These are phyloP conservation scores for Lasioglossum villosulum DNA, from an alignment of 2,888 invertebrate species.

Conservation along the genomic window DNA sequence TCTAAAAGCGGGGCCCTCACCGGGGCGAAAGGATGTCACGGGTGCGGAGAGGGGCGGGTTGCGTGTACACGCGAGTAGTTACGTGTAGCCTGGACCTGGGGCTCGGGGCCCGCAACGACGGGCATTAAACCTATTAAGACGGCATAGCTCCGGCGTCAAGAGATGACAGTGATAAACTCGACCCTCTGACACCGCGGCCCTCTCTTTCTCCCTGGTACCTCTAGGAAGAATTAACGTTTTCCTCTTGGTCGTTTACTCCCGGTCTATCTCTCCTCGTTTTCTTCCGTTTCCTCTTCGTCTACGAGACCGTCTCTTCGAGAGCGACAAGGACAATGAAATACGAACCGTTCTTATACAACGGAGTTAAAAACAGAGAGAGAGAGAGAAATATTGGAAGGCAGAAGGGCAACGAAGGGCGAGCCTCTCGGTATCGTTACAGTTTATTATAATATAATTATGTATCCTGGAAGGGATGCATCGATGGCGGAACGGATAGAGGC, in stretches of 20 bases:
- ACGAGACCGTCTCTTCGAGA: neutral
- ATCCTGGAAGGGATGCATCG: conserved; percentile 80
- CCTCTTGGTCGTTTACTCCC: conserved; percentile 32
- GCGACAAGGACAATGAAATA: neutral
- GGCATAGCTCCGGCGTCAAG: conserved; percentile 73
- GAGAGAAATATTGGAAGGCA: conserved; percentile 28
- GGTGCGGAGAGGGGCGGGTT: conserved; percentile 55
- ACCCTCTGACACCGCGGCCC: conserved; percentile 74
- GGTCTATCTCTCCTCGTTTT: conserved; percentile 4
- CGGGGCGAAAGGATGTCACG: conserved; percentile 67
- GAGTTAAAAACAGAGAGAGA: neutral
- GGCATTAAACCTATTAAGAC: conserved; percentile 78
- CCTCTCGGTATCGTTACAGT: conserved; percentile 82
- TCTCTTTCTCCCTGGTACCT: conserved; percentile 35
- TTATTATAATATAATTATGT: conserved; percentile 85
- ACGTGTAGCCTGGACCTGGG: conserved; percentile 61
- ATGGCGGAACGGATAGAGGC: conserved; percentile 74
- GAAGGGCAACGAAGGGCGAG: conserved; percentile 55
- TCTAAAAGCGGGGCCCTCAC: neutral
- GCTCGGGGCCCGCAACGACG: conserved; percentile 68
- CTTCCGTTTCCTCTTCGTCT: conserved; percentile 12
- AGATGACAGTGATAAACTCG: conserved; percentile 81
- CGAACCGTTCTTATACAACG: neutral
- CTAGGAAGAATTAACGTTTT: conserved; percentile 63
- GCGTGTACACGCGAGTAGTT: conserved; percentile 65